phyloP scores from a whole-genome alignment of 2,888 invertebrate genomes.

The Tanypteryx hageni region DNA sequence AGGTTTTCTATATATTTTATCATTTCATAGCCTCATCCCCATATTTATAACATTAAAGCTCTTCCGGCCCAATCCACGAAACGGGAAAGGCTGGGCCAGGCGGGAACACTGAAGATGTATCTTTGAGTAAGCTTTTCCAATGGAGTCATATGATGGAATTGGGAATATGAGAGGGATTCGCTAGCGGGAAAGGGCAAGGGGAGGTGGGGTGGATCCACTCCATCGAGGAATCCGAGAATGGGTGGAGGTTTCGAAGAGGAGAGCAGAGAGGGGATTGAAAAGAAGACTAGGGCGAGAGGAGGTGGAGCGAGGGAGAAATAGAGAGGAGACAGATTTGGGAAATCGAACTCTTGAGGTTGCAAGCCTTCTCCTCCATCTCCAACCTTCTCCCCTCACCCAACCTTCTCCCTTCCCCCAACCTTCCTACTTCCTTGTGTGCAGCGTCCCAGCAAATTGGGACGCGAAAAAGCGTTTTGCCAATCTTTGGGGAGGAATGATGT shows the following conservation, averaged over 20 bases:
- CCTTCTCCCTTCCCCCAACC: background rate
- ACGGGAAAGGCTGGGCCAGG: background rate
- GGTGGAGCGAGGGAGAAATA: background rate
- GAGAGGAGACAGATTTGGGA: conserved; percentile 35
- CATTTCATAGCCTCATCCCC: too few species aligned
- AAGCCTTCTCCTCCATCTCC: too few species aligned
- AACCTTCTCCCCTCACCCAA: too few species aligned
- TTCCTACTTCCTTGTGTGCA: conserved; percentile 19
- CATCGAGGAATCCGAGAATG: too few species aligned
- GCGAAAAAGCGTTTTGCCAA: conserved; percentile 44
- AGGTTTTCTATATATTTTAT: too few species aligned
- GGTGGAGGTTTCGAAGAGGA: background rate
- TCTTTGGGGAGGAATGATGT: background rate
- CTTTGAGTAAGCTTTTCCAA: background rate
- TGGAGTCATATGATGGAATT: background rate
- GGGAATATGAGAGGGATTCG: background rate
- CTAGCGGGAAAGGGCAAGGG: background rate
- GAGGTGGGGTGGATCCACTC: background rate
- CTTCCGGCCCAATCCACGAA: too few species aligned
- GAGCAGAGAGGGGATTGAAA: background rate
- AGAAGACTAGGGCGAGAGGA: background rate
- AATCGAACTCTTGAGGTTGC: conserved; percentile 52
- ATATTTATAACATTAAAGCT: too few species aligned
- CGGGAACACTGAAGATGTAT: conserved; percentile 20
- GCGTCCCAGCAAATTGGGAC: conserved; percentile 56